A percentile compares a stretch with the other conserved stretches of the same genome.
Conservation (phyloP, 2,797 vertebrate genomes). For the Danio albolineatus region DNA sequence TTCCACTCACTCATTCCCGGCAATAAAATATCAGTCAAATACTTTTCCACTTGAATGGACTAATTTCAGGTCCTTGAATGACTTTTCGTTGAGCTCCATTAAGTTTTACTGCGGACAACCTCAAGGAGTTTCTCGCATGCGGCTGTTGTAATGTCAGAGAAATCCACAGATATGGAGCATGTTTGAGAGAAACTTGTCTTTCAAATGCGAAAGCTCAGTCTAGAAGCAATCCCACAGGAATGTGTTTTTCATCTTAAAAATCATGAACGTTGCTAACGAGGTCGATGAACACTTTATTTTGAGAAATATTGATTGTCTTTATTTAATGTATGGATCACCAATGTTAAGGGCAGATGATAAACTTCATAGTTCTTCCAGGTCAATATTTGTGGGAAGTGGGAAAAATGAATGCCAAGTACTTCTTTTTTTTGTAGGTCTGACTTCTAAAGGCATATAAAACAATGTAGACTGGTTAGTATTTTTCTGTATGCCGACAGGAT, state of each 20-base stretch:
- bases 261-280: slow-evolving; percentile 20
- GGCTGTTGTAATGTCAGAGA: slow-evolving; percentile 49
- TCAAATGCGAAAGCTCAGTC: slow-evolving; percentile 25
- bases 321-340: background rate
- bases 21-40: slow-evolving; percentile 71
- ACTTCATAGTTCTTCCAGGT: slow-evolving; percentile 1
- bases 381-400: background rate
- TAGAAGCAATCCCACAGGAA: slow-evolving; percentile 30
- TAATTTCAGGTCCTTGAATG: slow-evolving; percentile 69
- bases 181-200: slow-evolving; percentile 39
- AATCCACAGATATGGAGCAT: slow-evolving; percentile 45
- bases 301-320: slow-evolving; percentile 34
- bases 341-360: background rate
- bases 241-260: slow-evolving; percentile 26
- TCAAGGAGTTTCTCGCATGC: slow-evolving; percentile 66
- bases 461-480: background rate
- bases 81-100: slow-evolving; percentile 69
- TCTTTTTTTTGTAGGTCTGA: background rate
- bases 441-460: background rate
- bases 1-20: slow-evolving; percentile 60
- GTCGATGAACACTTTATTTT: background rate
- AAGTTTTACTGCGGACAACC: slow-evolving; percentile 68
- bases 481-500: background rate
- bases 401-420: background rate
- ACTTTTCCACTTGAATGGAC: slow-evolving; percentile 60